These are phyloP conservation scores for Larimichthys polyactis DNA, from an alignment of 2,113 vertebrate species.

Conservation along the genomic window DNA sequence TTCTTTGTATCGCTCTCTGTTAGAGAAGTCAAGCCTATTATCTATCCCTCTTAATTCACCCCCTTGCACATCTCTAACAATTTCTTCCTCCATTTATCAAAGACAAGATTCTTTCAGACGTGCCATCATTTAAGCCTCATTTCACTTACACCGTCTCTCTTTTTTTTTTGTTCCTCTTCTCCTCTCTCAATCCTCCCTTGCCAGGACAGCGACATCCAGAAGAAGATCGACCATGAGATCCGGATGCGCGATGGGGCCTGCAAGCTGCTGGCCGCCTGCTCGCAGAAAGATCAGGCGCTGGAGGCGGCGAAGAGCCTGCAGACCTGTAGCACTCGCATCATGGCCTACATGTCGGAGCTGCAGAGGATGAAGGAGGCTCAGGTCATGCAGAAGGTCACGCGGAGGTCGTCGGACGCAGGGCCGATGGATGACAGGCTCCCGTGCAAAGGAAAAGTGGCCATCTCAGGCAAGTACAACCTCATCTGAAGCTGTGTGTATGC, in stretches of 20 bases:
- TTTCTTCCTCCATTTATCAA: slow-evolving; percentile 1
- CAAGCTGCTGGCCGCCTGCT: slow-evolving; percentile 92
- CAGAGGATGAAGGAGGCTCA: slow-evolving; percentile 94
- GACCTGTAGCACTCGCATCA: slow-evolving; percentile 91
- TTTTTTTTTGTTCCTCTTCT: not conserved
- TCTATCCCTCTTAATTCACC: not conserved
- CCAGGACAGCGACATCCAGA: slow-evolving; percentile 94
- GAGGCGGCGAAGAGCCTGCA: slow-evolving; percentile 93
- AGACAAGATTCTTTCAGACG: not conserved
- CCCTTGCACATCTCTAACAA: not conserved
- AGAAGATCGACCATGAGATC: slow-evolving; percentile 95
- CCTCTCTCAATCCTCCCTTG: not conserved
- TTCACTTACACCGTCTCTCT: not conserved
- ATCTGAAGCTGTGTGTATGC: not conserved
- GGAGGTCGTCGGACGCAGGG: slow-evolving; percentile 91
- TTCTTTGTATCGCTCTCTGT: not conserved
- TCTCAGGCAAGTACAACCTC: slow-evolving; percentile 85
- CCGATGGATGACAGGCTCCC: slow-evolving; percentile 86
- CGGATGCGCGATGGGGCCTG: slow-evolving; percentile 94
- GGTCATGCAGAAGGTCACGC: slow-evolving; percentile 87
- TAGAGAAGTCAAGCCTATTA: not conserved
- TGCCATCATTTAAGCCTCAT: slow-evolving; percentile 3
- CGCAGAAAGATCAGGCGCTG: slow-evolving; percentile 91
- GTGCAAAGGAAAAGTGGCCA: slow-evolving; percentile 90
- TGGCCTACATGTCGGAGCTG: slow-evolving; percentile 94